phyloP scores from a whole-genome alignment of 1,140 invertebrate species.

The Antheraea pernyi region DNA sequence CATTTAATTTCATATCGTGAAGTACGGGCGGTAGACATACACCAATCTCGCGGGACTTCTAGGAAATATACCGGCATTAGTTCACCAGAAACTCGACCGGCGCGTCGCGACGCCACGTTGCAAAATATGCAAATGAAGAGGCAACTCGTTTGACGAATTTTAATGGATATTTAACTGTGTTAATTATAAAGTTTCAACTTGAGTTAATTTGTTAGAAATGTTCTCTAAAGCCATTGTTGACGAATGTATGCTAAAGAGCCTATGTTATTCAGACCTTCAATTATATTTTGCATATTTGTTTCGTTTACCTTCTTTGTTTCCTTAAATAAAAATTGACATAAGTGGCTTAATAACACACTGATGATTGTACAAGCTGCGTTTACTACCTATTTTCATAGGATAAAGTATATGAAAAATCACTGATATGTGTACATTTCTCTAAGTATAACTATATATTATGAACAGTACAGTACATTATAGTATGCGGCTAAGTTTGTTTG shows the following conservation, averaged over 20 bases:
- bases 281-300: too few relatives aligned
- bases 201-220: slow-evolving; percentile 52
- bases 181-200: slow-evolving; percentile 70
- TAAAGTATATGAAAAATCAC: too few relatives aligned
- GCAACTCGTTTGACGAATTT: slow-evolving; percentile 76
- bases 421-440: too few relatives aligned
- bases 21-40: slow-evolving; percentile 37
- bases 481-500: too few relatives aligned
- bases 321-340: too few relatives aligned
- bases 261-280: too few relatives aligned
- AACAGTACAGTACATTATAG: too few relatives aligned
- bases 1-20: slow-evolving; percentile 69
- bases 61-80: slow-evolving; percentile 61
- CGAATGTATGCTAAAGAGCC: slow-evolving; percentile 38
- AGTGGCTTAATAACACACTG: too few relatives aligned
- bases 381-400: too few relatives aligned
- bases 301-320: too few relatives aligned
- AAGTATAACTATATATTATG: too few relatives aligned
- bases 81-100: slow-evolving; percentile 49
- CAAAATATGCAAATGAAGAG: slow-evolving; percentile 75
- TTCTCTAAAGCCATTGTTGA: slow-evolving; percentile 4
- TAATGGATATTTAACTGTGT: slow-evolving; percentile 73
- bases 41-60: slow-evolving; percentile 52
- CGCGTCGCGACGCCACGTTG: slow-evolving; percentile 27
- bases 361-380: too few relatives aligned